Evolutionary conservation across 2,797 vertebrate species (phyloP), one percentile per base, ranked within the genome.

Genomic region (Masticophis lateralis): DNA sequence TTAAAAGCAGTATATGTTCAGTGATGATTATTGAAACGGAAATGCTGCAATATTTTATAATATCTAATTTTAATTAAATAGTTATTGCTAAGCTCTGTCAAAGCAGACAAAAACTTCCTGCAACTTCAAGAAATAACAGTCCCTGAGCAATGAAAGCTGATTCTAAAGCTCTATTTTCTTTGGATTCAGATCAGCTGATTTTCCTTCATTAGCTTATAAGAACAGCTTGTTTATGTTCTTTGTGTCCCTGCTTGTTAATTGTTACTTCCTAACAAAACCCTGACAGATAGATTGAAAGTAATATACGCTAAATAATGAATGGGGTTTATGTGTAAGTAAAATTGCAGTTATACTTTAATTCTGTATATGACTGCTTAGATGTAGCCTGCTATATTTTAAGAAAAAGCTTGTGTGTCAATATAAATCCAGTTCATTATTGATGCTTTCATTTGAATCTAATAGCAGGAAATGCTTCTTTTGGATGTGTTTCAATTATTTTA

Each of bases 401-500:
- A 47, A 79, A 43, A 43, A 25, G 10, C 4, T 25, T 47, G 22
- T 83, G 43, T 25, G 9, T 47, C 47, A 25, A 47, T 47, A 47
- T 83, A 47, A 47, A 25, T 83, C 10, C 43, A 25, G 43, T 83
- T 47, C 37, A 88, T 56, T 28, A 22, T 11, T 32, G 27, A n/a
- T 83, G 43, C 28, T 7, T 55, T 86, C 3, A 28, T 69, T 66
- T 87, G 60, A 12, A 25, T 69, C 1, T 90, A 87, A 20, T 69
- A 27, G n/a, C 22, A 87, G 37, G 60, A 86, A 2, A 20, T 87
- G 1, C 16, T 56, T 66, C 79, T 86, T 94, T 92, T 60, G 32
- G 22, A 0, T 86, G 3, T 74, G 87, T 4, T 95, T 96, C 74
- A 94, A 51, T 94, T 91, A 86, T 96, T 95, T 95, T 91, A 8